Percentiles rank a stretch among this genome's conserved stretches.
Conservation (phyloP, 2,888 invertebrate species). For the Teleiodes luculella region DNA sequence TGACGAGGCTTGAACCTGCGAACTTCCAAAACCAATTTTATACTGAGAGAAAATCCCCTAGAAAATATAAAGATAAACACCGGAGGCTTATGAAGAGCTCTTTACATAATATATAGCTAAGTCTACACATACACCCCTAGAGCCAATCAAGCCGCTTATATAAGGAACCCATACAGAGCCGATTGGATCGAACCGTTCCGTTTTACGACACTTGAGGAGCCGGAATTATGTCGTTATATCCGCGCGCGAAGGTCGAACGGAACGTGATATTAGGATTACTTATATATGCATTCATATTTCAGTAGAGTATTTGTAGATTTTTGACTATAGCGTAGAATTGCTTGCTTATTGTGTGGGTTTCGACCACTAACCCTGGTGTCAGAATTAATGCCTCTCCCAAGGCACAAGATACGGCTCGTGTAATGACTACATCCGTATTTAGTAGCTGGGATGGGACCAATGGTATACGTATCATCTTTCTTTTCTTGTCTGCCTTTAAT, state of each 20-base stretch:
- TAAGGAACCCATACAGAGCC: neutral
- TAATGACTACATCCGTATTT: too few species aligned
- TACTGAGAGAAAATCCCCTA: neutral
- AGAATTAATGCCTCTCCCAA: too few species aligned
- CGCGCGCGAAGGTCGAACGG: neutral
- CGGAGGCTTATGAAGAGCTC: too few species aligned
- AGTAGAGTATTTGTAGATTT: neutral
- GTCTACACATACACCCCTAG: neutral
- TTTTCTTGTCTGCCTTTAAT: too few species aligned
- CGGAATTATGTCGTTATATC: slow-evolving; percentile 2
- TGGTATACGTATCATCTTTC: too few species aligned
- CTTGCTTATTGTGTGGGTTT: too few species aligned
- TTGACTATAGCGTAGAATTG: too few species aligned
- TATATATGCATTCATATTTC: neutral
- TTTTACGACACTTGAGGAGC: slow-evolving; percentile 8
- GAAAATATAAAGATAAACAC: too few species aligned
- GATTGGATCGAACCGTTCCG: slow-evolving; percentile 6
- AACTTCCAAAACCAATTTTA: neutral
- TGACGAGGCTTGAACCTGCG: too few species aligned
- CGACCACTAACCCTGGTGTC: too few species aligned
- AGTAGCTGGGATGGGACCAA: too few species aligned
- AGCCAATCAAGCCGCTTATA: neutral
- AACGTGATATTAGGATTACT: neutral
- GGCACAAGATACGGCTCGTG: too few species aligned
- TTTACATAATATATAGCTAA: neutral